Base-by-base conservation (phyloP, 2,888 invertebrate genomes). In the Sclerodermus sp. region DNA sequence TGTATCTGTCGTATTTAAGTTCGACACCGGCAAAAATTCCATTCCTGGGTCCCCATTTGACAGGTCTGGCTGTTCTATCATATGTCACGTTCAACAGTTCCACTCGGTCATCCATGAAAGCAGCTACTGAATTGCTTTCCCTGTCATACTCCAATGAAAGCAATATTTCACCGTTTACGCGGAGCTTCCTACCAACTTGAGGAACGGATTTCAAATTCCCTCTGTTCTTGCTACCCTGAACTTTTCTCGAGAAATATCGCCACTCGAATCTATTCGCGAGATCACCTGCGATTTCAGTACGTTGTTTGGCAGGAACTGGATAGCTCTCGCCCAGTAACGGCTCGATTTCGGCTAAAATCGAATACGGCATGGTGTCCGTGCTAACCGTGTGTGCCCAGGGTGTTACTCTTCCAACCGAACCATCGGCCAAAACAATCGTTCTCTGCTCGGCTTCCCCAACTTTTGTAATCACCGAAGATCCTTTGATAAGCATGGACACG, bases 181-280 rank as follows among this genome's bases (percentile, higher is more conserved):
- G 81, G 32, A 93, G 77, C 70, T 91, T 92, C 43, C 91, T 85
- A 6, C 93, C 93, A 13, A 93, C 90, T 78, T 92, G 92, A 0
- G 90, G 87, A 0, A 92, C 87, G 0, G 85, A 82, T 74, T 88
- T 91, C 57, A 79, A 84, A 67, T 71, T 68, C 1, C 73, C 70
- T 44, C 78, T 77, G 53, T 73, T 74, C 46, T 79, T 78, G 54
- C 71, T 76, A 2, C 84, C 84, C 59, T 87, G 84, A 31, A 88
- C 83, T 55, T 91, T 86, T 42, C 93, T 82, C 51, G 94, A 82
- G 81, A 94, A 94, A 79, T 94, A 96, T 36, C 95, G 84, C 96
- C 96, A 97, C 79, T 97, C 96, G 68, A 96, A 93, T 57, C 95
- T 84, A 70, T 96, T 96, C 0, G 93, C 93, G 47, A 94, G 77